Conservation (phyloP, 2,113 vertebrate genomes). For the Myxocyprinus asiaticus region DNA sequence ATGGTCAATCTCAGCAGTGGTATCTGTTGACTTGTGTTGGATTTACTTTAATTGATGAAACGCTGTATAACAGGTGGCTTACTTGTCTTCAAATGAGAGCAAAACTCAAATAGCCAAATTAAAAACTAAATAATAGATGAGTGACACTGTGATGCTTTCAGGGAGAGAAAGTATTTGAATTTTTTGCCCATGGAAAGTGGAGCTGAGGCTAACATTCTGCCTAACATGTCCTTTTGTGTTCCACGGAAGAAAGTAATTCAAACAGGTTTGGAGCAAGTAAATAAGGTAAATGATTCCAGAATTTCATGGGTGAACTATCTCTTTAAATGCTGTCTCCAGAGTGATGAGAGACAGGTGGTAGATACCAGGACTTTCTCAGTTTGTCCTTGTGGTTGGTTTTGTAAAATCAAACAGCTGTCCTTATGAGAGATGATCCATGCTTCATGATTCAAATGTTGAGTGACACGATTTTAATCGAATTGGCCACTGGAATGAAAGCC, state of each 20-base stretch:
- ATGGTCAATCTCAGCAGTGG: conserved; percentile 74
- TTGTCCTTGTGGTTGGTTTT: conserved; percentile 29
- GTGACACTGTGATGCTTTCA: conserved; percentile 71
- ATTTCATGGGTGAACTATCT: not conserved
- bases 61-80: conserved; percentile 72
- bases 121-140: conserved; percentile 83
- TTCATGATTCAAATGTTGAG: conserved; percentile 3
- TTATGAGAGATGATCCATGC: not conserved
- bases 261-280: too few relatives aligned
- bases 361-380: not conserved
- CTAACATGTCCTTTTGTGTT: too few relatives aligned
- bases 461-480: conserved; percentile 42
- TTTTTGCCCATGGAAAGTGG: conserved; percentile 64
- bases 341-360: conserved; percentile 11
- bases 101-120: conserved; percentile 81
- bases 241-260: too few relatives aligned
- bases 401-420: conserved; percentile 9
- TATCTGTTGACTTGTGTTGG: conserved; percentile 70
- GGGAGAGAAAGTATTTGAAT: conserved; percentile 73
- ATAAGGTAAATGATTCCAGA: too few relatives aligned
- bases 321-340: not conserved
- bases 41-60: conserved; percentile 77
- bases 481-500: conserved; percentile 30
- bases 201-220: not conserved
- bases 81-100: conserved; percentile 73